Conservation (phyloP, 2,888 invertebrate species). For the Acrobasis repandana region DNA sequence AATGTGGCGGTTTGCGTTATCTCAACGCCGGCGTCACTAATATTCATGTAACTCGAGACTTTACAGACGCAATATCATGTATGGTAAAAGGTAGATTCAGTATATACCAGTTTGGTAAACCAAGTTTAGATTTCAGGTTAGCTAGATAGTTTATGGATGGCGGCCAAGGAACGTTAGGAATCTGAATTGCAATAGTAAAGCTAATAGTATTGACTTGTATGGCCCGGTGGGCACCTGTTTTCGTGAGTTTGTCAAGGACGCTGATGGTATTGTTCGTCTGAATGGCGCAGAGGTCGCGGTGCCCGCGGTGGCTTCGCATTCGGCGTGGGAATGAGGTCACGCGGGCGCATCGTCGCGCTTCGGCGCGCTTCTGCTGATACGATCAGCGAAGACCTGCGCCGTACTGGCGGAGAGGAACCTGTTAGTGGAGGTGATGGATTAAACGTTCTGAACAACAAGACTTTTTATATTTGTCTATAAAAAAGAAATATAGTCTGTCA, state of each 20-base stretch:
- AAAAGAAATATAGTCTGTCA: too few relatives aligned
- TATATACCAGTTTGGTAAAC: too few relatives aligned
- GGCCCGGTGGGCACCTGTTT: constrained; percentile 18
- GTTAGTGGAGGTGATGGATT: background rate
- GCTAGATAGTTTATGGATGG: too few relatives aligned
- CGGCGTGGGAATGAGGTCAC: constrained; percentile 77
- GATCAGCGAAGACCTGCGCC: constrained; percentile 9
- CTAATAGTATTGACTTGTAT: background rate
- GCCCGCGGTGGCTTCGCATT: constrained; percentile 46
- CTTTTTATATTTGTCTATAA: too few relatives aligned
- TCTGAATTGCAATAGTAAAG: too few relatives aligned
- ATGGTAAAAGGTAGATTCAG: background rate
- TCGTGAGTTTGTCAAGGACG: constrained; percentile 48
- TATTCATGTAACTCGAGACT: background rate
- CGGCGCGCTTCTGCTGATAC: constrained; percentile 47
- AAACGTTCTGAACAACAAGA: background rate
- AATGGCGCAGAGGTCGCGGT: constrained; percentile 48
- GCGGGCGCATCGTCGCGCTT: constrained; percentile 72
- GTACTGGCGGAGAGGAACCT: background rate
- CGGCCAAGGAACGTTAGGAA: too few relatives aligned
- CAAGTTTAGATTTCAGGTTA: too few relatives aligned
- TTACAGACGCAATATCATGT: background rate
- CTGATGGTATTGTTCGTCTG: constrained; percentile 41
- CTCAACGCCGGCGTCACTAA: background rate
- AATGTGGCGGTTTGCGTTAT: constrained; percentile 1